Evolutionary conservation across 2,113 vertebrate species (phyloP).

Genomic region (Pica pica): DNA sequence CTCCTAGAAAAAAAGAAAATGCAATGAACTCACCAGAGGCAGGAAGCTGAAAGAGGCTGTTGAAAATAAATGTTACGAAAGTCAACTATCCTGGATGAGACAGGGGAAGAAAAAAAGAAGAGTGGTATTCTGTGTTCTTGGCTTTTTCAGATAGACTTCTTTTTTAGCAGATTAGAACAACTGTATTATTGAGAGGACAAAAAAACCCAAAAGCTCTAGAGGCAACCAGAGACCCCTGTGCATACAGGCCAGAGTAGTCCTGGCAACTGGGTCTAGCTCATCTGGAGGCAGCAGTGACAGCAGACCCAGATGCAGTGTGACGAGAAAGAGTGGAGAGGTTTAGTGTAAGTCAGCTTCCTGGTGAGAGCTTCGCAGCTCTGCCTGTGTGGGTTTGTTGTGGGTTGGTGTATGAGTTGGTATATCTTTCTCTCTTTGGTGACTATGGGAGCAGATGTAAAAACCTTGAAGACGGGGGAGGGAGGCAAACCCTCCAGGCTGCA

Average conservation of each 20-base stretch:
- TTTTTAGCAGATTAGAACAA: not conserved
- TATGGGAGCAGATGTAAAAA: not conserved
- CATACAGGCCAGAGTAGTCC: not conserved
- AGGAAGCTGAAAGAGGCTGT: conserved; percentile 32
- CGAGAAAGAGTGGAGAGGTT: conserved; percentile 47
- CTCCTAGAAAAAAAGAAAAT: not conserved
- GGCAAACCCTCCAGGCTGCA: not conserved
- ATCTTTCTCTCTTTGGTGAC: conserved; percentile 9
- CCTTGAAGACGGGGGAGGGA: not conserved
- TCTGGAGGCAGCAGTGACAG: not conserved
- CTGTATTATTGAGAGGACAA: not conserved
- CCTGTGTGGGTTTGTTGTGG: conserved; percentile 43
- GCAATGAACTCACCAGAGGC: conserved; percentile 29
- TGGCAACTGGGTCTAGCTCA: not conserved
- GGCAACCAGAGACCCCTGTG: not conserved
- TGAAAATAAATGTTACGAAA: conserved; percentile 23
- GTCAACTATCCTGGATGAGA: not conserved
- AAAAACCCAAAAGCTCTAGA: not conserved
- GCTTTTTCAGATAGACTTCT: not conserved
- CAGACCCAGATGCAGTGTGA: conserved; percentile 23
- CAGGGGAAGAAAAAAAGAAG: not conserved
- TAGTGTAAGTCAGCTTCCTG: conserved; percentile 70
- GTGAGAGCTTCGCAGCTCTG: conserved; percentile 30
- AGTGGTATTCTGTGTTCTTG: not conserved
- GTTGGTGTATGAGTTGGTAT: not conserved